Evolutionary conservation across 1,140 invertebrate genomes (phyloP).

Genomic region (Formica exsecta): DNA sequence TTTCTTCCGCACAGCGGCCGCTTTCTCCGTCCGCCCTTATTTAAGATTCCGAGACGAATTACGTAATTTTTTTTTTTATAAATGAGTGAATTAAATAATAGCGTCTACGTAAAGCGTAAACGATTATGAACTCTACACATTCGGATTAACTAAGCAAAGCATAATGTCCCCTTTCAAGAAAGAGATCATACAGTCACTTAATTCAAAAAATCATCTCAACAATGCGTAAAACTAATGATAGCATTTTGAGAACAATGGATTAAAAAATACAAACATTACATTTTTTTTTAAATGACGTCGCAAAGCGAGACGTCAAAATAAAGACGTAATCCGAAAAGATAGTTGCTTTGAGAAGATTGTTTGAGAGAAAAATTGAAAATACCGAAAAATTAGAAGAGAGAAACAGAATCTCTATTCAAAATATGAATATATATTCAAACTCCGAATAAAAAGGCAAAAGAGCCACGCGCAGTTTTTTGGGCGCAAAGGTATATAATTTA

Average conservation of each 20-base stretch:
- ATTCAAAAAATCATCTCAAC: conserved; percentile 12
- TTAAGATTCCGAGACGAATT: conserved; percentile 57
- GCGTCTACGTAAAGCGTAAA: conserved; percentile 29
- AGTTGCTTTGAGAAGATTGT: background rate
- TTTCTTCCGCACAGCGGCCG: conserved; percentile 33
- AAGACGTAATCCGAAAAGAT: background rate
- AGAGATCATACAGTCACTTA: too few relatives aligned
- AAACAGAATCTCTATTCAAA: background rate
- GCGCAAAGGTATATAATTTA: too few relatives aligned
- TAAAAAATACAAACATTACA: background rate
- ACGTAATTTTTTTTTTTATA: conserved; percentile 45
- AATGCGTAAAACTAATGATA: background rate
- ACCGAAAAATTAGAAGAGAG: background rate
- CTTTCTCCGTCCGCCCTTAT: conserved; percentile 36
- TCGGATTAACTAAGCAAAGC: conserved; percentile 34
- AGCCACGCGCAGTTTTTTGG: too few relatives aligned
- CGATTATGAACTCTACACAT: conserved; percentile 35
- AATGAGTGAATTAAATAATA: conserved; percentile 51
- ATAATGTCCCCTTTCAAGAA: background rate
- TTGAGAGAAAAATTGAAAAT: background rate
- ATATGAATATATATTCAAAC: background rate
- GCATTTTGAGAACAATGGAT: background rate
- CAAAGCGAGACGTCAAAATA: background rate
- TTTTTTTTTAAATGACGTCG: background rate
- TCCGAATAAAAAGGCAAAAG: too few relatives aligned